Evolutionary conservation across 2,113 vertebrate species (phyloP).

Genomic region (Suricata suricatta): DNA sequence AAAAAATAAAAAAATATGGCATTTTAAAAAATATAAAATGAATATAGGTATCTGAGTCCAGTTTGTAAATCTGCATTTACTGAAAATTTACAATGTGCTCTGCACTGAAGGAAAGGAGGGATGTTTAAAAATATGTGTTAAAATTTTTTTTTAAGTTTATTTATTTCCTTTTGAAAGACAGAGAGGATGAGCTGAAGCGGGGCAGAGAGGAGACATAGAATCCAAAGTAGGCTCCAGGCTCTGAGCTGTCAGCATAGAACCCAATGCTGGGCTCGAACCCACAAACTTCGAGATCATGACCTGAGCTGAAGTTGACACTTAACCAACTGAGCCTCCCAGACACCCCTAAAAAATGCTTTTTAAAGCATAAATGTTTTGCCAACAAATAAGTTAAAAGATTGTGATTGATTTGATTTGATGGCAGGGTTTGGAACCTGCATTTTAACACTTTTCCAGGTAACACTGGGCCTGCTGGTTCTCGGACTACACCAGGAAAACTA

Average conservation of each 20-base stretch:
- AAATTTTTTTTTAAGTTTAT: background rate
- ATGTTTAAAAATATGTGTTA: background rate
- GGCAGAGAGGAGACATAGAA: too few species aligned
- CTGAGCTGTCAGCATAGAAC: too few species aligned
- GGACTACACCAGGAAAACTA: background rate
- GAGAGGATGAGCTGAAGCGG: too few species aligned
- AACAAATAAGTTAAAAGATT: background rate
- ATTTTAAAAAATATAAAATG: background rate
- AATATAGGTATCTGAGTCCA: background rate
- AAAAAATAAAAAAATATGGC: background rate
- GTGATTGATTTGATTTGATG: background rate
- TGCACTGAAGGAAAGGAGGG: background rate
- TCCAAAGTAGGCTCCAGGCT: background rate
- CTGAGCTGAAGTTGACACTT: too few species aligned
- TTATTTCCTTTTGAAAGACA: too few species aligned
- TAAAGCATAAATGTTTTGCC: background rate
- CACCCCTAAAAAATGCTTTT: background rate
- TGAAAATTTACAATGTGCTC: background rate
- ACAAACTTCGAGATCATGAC: too few species aligned
- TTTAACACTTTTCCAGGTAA: background rate
- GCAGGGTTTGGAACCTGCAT: background rate
- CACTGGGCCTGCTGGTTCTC: background rate
- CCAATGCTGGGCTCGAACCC: too few species aligned
- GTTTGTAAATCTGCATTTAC: background rate
- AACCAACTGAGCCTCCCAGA: too few species aligned